These are phyloP conservation scores for Hydractinia echinata DNA, from an alignment of 30 jellyfish, hydroid and myxozoan genomes.

Conservation along the genomic window DNA sequence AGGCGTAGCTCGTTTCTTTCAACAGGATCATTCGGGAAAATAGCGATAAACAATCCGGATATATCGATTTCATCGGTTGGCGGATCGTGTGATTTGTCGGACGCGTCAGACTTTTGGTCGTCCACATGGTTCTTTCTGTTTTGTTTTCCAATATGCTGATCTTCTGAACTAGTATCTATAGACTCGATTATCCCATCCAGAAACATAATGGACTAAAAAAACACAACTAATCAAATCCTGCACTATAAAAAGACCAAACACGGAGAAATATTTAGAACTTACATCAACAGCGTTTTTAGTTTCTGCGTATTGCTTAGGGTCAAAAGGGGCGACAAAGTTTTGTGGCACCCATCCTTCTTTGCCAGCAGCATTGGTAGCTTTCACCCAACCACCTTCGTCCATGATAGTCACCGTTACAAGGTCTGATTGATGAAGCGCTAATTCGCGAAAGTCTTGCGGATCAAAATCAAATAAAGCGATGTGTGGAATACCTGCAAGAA, in stretches of 20 bases:
- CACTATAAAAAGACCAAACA: too few relatives aligned
- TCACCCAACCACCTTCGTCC: slow-evolving; percentile 36
- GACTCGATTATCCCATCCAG: slow-evolving; percentile 27
- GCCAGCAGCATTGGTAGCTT: slow-evolving; percentile 20
- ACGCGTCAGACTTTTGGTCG: neutral
- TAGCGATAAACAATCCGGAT: slow-evolving; percentile 21
- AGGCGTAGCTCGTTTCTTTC: slow-evolving; percentile 20
- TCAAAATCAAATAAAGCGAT: slow-evolving; percentile 28
- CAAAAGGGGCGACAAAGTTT: slow-evolving; percentile 30
- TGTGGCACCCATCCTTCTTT: slow-evolving; percentile 36
- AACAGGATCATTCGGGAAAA: slow-evolving; percentile 24
- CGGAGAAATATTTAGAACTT: neutral
- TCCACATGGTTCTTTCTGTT: neutral
- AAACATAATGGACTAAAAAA: slow-evolving; percentile 7
- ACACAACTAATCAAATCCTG: neutral
- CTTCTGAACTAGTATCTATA: neutral
- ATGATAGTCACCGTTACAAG: slow-evolving; percentile 3
- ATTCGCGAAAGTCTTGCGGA: slow-evolving; percentile 37
- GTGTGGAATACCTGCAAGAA: slow-evolving; percentile 28
- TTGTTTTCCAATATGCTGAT: neutral
- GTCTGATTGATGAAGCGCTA: slow-evolving; percentile 22
- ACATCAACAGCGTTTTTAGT: slow-evolving; percentile 28
- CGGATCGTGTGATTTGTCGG: neutral
- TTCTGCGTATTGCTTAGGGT: slow-evolving; percentile 19
- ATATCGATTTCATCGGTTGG: slow-evolving; percentile 12